These are phyloP conservation scores for Agelaius phoeniceus DNA, from an alignment of 2,113 vertebrate genomes.

Conservation along the genomic window DNA sequence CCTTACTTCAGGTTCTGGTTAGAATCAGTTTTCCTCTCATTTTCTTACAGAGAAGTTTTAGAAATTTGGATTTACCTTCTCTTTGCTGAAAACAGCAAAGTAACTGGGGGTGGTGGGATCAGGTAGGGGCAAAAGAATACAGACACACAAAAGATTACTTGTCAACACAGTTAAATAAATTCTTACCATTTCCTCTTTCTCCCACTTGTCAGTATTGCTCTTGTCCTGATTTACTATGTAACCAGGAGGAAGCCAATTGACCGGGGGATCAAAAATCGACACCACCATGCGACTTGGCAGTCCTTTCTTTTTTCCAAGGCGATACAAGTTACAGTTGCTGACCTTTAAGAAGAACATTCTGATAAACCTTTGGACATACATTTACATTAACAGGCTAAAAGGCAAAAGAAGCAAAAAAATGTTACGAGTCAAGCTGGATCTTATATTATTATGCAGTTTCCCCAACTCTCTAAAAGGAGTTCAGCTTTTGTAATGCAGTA, in stretches of 20 bases:
- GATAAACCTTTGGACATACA: neutral
- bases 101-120: neutral
- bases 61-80: neutral
- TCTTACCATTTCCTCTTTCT: conserved; percentile 89
- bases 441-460: neutral
- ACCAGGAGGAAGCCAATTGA: conserved; percentile 98
- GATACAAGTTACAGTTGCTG: conserved; percentile 98
- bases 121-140: neutral
- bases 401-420: neutral
- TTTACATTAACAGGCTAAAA: neutral
- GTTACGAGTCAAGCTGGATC: neutral
- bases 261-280: conserved; percentile 97
- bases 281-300: conserved; percentile 99
- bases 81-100: neutral
- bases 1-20: neutral
- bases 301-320: conserved; percentile 97
- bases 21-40: neutral
- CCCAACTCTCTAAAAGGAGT: neutral
- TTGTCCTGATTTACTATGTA: conserved; percentile 97
- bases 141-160: neutral
- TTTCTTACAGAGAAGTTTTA: neutral
- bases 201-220: conserved; percentile 88
- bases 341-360: conserved; percentile 51
- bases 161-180: neutral
- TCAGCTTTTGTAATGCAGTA: neutral